These are phyloP conservation scores for Brachionus sp. DNA, from an alignment of 1,140 invertebrate species.

Conservation along the genomic window DNA sequence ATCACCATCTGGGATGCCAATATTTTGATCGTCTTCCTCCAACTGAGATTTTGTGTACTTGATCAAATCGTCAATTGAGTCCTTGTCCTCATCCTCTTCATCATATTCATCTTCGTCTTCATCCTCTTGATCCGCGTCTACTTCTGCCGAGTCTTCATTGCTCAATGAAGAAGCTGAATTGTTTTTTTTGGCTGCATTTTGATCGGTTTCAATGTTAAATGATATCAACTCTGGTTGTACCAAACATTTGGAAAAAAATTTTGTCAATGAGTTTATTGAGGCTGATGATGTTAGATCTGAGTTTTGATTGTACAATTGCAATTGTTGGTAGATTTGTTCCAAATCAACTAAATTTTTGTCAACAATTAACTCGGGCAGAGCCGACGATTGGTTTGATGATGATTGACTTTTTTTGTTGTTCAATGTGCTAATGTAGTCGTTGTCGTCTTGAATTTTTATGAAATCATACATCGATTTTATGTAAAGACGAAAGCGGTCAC, in stretches of 20 bases:
- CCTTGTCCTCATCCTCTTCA: background rate
- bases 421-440: background rate
- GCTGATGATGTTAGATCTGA: background rate
- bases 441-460: slow-evolving; percentile 23
- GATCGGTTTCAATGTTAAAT: background rate
- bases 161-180: background rate
- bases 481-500: background rate
- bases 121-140: slow-evolving; percentile 19
- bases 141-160: background rate
- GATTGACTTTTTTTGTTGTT: background rate
- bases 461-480: slow-evolving; percentile 26
- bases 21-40: background rate
- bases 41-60: background rate
- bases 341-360: slow-evolving; percentile 32
- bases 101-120: slow-evolving; percentile 5
- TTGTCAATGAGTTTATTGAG: slow-evolving; percentile 7
- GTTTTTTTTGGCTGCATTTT: background rate
- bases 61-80: background rate
- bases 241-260: slow-evolving; percentile 44
- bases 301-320: slow-evolving; percentile 32
- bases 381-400: background rate
- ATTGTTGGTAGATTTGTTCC: slow-evolving; percentile 46
- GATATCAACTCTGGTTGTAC: background rate
- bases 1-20: slow-evolving; percentile 1
- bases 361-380: slow-evolving; percentile 29